These are phyloP conservation scores for Epizoanthus illoricatus DNA, from an alignment of 92 coral and sea anemone genomes.

Conservation along the genomic window DNA sequence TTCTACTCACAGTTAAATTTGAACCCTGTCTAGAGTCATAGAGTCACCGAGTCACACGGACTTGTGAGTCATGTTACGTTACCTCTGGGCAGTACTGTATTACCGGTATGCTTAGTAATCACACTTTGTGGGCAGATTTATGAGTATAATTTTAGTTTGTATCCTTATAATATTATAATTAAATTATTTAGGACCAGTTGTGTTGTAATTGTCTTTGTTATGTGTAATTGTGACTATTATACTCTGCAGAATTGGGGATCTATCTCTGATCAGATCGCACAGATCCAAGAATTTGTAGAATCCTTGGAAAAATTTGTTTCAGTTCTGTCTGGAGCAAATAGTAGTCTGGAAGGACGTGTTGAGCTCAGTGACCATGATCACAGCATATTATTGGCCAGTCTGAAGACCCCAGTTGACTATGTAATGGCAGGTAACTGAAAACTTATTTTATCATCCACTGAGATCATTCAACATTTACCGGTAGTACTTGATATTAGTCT, in stretches of 20 bases:
- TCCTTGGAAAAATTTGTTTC: constrained; percentile 88
- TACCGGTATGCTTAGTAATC: not conserved
- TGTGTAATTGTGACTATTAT: not conserved
- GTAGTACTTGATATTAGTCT: too few species aligned
- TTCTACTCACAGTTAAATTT: too few species aligned
- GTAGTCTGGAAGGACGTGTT: constrained; percentile 83
- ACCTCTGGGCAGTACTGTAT: not conserved
- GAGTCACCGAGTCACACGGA: too few species aligned
- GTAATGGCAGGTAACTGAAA: constrained; percentile 75
- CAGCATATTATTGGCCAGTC: constrained; percentile 68
- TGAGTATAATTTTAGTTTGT: not conserved
- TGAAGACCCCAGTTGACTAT: constrained; percentile 91
- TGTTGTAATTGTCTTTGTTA: not conserved
- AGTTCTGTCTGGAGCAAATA: constrained; percentile 90
- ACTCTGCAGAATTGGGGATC: constrained; percentile 89
- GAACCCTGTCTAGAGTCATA: too few species aligned
- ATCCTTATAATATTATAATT: too few species aligned
- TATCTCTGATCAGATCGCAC: constrained; percentile 76
- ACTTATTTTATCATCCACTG: too few species aligned
- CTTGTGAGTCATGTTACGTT: too few species aligned
- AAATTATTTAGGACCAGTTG: too few species aligned
- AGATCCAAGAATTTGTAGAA: constrained; percentile 93
- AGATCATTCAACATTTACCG: too few species aligned
- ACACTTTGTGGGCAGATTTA: not conserved
- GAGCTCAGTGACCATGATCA: constrained; percentile 88